Evolutionary conservation across 1,140 invertebrate species (phyloP).

Genomic region (Drosophila fuyamai): DNA sequence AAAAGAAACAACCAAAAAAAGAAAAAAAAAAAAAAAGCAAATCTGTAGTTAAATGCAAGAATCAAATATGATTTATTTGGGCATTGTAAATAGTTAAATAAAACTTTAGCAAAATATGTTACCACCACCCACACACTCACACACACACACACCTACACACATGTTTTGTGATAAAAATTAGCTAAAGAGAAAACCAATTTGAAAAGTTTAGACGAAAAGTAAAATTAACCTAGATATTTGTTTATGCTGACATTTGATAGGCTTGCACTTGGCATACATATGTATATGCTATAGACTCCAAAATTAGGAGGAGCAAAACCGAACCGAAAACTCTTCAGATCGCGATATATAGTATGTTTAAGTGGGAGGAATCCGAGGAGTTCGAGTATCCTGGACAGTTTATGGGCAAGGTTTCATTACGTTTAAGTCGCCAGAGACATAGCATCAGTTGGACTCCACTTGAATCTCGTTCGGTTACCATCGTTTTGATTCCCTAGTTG

Average conservation of each 20-base stretch:
- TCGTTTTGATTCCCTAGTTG: conserved; percentile 33
- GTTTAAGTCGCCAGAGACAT: conserved; percentile 55
- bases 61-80: conserved; percentile 23
- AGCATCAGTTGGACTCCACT: conserved; percentile 33
- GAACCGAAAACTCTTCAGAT: conserved; percentile 1
- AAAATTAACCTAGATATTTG: conserved; percentile 38
- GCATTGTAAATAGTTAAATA: conserved; percentile 37
- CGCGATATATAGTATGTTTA: conserved; percentile 14
- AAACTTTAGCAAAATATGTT: conserved; percentile 35
- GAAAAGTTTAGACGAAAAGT: conserved; percentile 10
- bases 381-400: conserved; percentile 19
- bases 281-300: too few species aligned
- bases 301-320: background rate
- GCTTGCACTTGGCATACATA: conserved; percentile 51
- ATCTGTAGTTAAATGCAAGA: conserved; percentile 23
- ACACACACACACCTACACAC: conserved; percentile 19
- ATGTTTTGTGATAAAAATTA: conserved; percentile 42
- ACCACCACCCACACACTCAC: conserved; percentile 11
- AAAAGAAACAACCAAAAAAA: conserved; percentile 1
- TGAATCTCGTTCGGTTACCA: conserved; percentile 37
- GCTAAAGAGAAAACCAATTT: conserved; percentile 30
- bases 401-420: conserved; percentile 70
- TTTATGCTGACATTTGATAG: conserved; percentile 55
- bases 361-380: background rate
- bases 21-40: background rate